Percentiles rank a stretch among this genome's conserved stretches.
These are phyloP conservation scores for Actinia equina DNA, from an alignment of 64 coral and sea anemone genomes.

Conservation along the genomic window DNA sequence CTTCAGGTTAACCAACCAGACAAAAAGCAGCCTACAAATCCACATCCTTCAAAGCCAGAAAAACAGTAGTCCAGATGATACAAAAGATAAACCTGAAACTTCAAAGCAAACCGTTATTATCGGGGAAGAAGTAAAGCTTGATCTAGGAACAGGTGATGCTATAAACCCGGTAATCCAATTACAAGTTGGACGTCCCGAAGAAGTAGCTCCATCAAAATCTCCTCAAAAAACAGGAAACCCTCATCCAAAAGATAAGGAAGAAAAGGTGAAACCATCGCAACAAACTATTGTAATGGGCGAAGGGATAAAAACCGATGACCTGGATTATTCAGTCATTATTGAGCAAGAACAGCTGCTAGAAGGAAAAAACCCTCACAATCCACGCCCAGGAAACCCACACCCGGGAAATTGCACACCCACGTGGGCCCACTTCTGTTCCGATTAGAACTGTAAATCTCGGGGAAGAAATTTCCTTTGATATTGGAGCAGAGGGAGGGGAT, in stretches of 20 bases:
- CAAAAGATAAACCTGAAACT: background rate
- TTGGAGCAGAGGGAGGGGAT: background rate
- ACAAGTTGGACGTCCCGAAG: background rate
- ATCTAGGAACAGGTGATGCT: background rate
- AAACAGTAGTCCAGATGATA: background rate
- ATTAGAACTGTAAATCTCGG: background rate
- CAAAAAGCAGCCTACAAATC: background rate
- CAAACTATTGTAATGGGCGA: background rate
- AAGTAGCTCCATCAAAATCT: background rate
- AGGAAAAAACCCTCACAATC: conserved; percentile 13
- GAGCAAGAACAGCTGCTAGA: background rate
- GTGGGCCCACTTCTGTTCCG: background rate
- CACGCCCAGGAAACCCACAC: conserved; percentile 1
- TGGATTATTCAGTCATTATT: background rate
- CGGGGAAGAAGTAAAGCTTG: conserved; percentile 18
- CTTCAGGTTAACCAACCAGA: background rate
- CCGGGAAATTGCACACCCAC: conserved; percentile 13
- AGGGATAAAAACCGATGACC: background rate
- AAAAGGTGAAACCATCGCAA: background rate
- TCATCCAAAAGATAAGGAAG: conserved; percentile 1
- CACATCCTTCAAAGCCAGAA: background rate
- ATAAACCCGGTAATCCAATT: conserved; percentile 7
- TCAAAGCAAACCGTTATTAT: background rate
- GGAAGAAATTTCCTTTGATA: conserved; percentile 17
- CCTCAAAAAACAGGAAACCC: background rate